Conservation (phyloP, 2,888 invertebrate species). For the Callinectes sapidus region DNA sequence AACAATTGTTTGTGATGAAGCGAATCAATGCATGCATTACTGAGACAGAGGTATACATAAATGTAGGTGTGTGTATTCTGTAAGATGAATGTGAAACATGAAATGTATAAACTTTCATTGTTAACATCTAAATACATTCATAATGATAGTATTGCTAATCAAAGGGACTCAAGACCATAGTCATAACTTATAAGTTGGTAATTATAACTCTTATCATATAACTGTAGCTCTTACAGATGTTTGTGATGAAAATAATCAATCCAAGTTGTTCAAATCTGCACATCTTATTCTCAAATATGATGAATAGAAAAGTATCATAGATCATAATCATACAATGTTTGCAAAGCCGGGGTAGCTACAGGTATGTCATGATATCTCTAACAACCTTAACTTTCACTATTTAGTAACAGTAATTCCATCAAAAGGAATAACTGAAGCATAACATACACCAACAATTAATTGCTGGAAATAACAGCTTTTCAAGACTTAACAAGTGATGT, state of each 20-base stretch:
- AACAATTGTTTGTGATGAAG: no score
- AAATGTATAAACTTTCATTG: no score
- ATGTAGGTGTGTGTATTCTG: not conserved
- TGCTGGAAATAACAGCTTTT: not conserved
- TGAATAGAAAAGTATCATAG: not conserved
- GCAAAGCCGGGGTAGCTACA: not conserved
- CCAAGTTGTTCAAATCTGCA: not conserved
- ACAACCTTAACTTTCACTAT: not conserved
- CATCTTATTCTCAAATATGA: not conserved
- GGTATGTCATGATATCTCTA: not conserved
- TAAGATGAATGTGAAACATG: no score
- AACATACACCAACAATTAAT: not conserved
- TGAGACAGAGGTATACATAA: not conserved
- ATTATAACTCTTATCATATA: not conserved
- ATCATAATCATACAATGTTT: not conserved
- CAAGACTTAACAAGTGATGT: not conserved
- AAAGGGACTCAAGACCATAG: not conserved
- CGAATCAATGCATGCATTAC: no score
- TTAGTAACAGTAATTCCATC: not conserved
- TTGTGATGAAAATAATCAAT: not conserved
- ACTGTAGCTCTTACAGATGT: not conserved
- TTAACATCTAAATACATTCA: no score
- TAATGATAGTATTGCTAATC: not conserved
- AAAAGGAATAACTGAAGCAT: slow-evolving; percentile 12
- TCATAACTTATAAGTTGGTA: not conserved